Percentiles rank a stretch among this genome's conserved stretches.
Evolutionary conservation across 2,888 invertebrate species (phyloP).

Genomic region (Sympetrum striolatum): DNA sequence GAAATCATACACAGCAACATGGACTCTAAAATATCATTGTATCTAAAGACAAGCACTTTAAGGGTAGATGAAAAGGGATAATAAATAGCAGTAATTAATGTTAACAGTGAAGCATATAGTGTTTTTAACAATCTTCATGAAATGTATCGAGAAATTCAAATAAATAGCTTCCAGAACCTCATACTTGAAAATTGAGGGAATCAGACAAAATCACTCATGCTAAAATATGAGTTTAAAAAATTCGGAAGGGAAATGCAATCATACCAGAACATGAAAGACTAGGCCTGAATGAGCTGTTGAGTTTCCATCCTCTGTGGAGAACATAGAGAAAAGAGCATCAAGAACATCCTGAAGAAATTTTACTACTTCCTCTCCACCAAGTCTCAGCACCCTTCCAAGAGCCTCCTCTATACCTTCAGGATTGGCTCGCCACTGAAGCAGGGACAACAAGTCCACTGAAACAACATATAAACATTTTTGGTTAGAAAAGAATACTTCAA

Average conservation of each 20-base stretch:
- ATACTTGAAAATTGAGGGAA: background rate
- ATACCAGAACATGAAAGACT: constrained; percentile 86
- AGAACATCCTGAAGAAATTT: constrained; percentile 94
- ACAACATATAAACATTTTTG: constrained; percentile 48
- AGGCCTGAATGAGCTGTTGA: constrained; percentile 87
- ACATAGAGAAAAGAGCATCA: constrained; percentile 91
- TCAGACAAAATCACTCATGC: background rate
- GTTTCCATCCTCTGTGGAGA: constrained; percentile 91
- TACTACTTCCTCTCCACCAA: constrained; percentile 89
- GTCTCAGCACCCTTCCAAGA: constrained; percentile 76
- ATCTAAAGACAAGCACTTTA: no score
- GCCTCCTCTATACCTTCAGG: constrained; percentile 88
- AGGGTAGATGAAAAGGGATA: no score
- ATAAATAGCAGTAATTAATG: no score
- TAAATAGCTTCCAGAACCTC: background rate
- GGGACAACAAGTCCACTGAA: constrained; percentile 82
- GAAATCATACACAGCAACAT: no score
- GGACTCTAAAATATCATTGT: no score
- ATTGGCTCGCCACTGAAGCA: constrained; percentile 90
- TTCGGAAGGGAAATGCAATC: constrained; percentile 25
- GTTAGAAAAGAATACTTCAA: background rate
- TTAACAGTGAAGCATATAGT: no score
- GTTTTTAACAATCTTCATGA: no score
- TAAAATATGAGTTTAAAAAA: background rate
- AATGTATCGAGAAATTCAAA: no score